Evolutionary conservation across 1,140 invertebrate genomes (phyloP), one percentile per base, ranked within the genome.

Genomic region (Bombus vancouverensis): DNA sequence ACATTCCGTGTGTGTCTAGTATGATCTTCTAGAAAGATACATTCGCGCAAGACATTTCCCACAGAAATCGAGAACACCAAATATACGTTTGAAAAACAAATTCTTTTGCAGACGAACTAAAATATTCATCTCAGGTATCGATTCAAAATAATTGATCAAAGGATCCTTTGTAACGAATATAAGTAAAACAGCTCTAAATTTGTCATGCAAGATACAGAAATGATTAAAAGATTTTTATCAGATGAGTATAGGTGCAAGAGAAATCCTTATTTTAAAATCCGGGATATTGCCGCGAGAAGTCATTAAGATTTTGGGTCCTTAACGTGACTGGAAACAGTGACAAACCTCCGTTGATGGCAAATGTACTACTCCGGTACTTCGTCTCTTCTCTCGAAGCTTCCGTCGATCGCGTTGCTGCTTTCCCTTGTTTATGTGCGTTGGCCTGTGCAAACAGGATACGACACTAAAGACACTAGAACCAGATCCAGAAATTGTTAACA

Each of bases 281-380:
- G 71, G 13, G 62, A 44, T 74, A 85, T 37, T 75, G 47, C 37
- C 79, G 71, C 78, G 75, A 68, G 25, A 37, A 85, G 44, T 75
- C 59, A 42, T 66, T 74, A 39, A 75, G 71, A 85, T 81, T 75
- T 81, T 62, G 37, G 78, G 71, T 44, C 71, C 44, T 86, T 78
- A 86, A 87, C 42, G 77, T 81, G 75, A 59, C 75, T 74, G 71
- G 42, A 88, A 86, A 91, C 59, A 88, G 59, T 81, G 75, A 80
- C 91, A 89, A 91, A 96, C 96, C 96, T 97, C 96, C 85, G 96
- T 96, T 8, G 96, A 97, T 28, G 96, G 96, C 57, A 97, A 94
- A 92, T 97, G 96, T 34, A 97, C 96, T 32, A 97, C 96, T 66
- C 96, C 96, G 47, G 96, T 96, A 88, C 96, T 96, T 83, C 96